Base-by-base conservation (phyloP, 1,140 invertebrate genomes). In the Halyomorpha halys region DNA sequence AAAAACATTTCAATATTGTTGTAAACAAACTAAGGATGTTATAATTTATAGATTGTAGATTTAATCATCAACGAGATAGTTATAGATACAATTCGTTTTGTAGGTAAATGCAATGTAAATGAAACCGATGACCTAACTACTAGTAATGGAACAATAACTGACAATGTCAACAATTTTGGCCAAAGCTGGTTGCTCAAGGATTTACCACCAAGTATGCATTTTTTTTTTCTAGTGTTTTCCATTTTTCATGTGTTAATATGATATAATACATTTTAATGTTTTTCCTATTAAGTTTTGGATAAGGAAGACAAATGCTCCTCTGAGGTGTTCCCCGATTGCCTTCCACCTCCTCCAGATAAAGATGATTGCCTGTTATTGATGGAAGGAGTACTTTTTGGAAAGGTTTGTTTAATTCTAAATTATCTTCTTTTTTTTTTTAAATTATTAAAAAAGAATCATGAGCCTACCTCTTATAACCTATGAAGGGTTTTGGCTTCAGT, bases 321-420 rank as follows among this genome's bases (percentile, higher is more conserved):
- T n/a, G 27, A 25, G 63, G 44, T 56, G 30, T 44, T 64, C 15
- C 64, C 51, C 1, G 72, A 77, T 49, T 86, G 85, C 65, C 69
- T 76, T 21, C 75, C 76, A 15, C 70, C 79, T 18, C 76, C 80
- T 0, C 72, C 76, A 0, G 80, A 83, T 19, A 67, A 75, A 49
- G 83, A 89, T 74, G 79, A 81, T 3, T 90, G 88, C 69, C 73
- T 80, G 30, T 78, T 80, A 34, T 73, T 90, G 9, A 73, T 83
- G 68, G 80, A 86, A 68, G 69, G 74, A 16, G 75, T 79, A 14
- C 76, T 79, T 49, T 90, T 89, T 70, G 83, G 82, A 68, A 75
- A 77, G 71, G 81, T 82, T 66, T 74, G 15, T 23, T 19, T 18
- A 39, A 39, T 39, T 39, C 11, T 39, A 39, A 11, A 6, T 2